phyloP scores from a whole-genome alignment of 2,888 invertebrate species.

The Sepiola atlantica region DNA sequence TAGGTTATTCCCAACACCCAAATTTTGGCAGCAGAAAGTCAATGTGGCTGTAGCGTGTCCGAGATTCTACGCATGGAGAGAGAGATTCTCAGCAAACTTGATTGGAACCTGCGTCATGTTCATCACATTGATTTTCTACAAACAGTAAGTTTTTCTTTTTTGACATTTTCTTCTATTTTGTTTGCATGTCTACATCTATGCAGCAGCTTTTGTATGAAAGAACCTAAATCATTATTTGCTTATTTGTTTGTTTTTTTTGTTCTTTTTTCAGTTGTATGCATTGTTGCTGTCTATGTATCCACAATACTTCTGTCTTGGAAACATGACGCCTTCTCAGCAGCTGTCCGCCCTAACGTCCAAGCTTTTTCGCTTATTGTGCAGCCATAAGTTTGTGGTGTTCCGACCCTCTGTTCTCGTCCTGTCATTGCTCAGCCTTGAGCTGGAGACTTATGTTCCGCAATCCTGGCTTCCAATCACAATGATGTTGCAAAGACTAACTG shows the following conservation, averaged over 20 bases:
- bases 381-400: constrained; percentile 81
- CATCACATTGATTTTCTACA: constrained; percentile 73
- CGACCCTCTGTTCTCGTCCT: constrained; percentile 86
- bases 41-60: constrained; percentile 88
- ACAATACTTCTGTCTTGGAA: constrained; percentile 66
- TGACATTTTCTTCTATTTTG: neutral
- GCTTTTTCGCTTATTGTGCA: constrained; percentile 77
- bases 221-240: neutral
- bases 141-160: constrained; percentile 64
- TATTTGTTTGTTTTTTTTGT: too few species aligned
- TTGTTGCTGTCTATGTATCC: constrained; percentile 70
- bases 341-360: constrained; percentile 68
- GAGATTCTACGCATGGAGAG: constrained; percentile 91
- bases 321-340: constrained; percentile 71
- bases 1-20: constrained; percentile 73
- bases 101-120: constrained; percentile 69
- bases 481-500: constrained; percentile 67
- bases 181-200: neutral
- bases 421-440: constrained; percentile 83
- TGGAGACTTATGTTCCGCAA: constrained; percentile 68
- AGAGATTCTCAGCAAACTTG: constrained; percentile 83
- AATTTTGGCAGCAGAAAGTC: constrained; percentile 72
- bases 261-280: constrained; percentile 67
- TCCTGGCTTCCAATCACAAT: constrained; percentile 70
- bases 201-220: neutral